Conservation (phyloP, 2,113 vertebrate species). For the Sula dactylatra region DNA sequence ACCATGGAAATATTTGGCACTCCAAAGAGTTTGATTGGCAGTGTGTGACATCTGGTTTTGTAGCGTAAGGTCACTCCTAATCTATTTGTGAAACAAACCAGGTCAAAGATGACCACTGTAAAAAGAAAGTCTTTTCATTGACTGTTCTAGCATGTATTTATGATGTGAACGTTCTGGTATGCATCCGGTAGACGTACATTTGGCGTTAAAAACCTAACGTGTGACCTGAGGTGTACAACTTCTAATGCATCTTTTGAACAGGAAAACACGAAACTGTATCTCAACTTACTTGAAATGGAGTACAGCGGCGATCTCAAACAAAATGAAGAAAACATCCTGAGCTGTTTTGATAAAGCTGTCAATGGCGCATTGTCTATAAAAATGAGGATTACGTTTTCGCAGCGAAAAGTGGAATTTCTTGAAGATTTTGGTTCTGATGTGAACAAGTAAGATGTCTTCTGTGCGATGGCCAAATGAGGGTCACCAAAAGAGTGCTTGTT, state of each 20-base stretch:
- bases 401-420: constrained; percentile 96
- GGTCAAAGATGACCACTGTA: background rate
- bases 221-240: background rate
- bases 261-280: constrained; percentile 91
- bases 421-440: constrained; percentile 98
- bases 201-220: accelerated
- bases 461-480: background rate
- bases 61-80: background rate
- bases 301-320: constrained; percentile 90
- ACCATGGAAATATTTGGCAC: background rate
- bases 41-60: background rate
- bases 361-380: constrained; percentile 85
- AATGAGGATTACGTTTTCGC: constrained; percentile 90
- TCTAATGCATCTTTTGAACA: constrained; percentile 17
- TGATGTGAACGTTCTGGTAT: background rate
- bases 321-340: constrained; percentile 90
- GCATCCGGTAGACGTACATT: accelerated
- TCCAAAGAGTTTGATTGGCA: background rate
- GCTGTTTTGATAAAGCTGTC: constrained; percentile 90
- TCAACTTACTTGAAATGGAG: constrained; percentile 96
- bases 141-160: accelerated
- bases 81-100: background rate
- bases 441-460: constrained; percentile 80
- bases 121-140: background rate
- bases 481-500: background rate